These are phyloP conservation scores for Arenaria interpres DNA, from an alignment of 2,113 vertebrate species.

Conservation along the genomic window DNA sequence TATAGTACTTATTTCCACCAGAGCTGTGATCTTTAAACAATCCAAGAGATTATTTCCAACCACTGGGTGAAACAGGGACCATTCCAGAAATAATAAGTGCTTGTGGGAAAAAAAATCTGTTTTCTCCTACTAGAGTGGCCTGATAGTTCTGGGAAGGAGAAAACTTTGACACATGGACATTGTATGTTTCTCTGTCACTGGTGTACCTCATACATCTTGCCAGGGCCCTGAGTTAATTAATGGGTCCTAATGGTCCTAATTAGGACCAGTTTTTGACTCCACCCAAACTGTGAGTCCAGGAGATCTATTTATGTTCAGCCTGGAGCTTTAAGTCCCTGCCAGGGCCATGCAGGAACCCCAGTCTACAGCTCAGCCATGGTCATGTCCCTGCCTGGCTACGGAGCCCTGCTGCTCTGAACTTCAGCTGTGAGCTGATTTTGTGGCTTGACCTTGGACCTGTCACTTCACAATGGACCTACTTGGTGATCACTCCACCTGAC, in stretches of 20 bases:
- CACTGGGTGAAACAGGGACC: background rate
- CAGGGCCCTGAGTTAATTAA: background rate
- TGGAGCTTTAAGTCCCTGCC: background rate
- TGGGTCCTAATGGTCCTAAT: background rate
- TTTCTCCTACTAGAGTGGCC: background rate
- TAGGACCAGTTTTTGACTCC: background rate
- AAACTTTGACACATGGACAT: background rate
- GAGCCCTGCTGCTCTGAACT: background rate
- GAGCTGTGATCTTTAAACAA: background rate
- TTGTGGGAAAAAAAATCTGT: too few relatives aligned
- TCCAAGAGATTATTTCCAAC: background rate
- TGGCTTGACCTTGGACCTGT: background rate
- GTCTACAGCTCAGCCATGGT: background rate
- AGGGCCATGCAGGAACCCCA: fast-evolving
- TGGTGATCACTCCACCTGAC: background rate
- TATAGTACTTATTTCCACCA: background rate
- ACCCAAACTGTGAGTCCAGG: background rate
- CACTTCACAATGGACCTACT: background rate
- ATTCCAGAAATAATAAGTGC: background rate
- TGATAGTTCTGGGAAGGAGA: background rate
- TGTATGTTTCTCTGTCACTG: background rate
- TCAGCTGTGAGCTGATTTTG: too few relatives aligned
- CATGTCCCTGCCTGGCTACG: fast-evolving
- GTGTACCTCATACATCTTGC: background rate
- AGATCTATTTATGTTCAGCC: background rate